Percentiles rank a stretch among this genome's conserved stretches.
These are phyloP conservation scores for Eilema griseolum DNA, from an alignment of 2,888 invertebrate species.

Conservation along the genomic window DNA sequence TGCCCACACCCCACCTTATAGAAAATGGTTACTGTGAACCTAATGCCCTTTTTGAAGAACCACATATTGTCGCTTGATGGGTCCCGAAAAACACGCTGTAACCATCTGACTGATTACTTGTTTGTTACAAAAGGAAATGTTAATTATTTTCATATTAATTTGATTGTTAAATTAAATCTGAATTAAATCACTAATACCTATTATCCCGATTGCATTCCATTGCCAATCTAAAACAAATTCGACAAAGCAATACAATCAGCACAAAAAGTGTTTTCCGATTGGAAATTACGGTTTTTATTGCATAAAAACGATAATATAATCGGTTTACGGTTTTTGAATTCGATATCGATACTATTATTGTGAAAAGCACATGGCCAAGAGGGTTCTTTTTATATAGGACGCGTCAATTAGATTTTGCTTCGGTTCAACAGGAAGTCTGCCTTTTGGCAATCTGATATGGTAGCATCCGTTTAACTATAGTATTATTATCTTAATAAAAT, in stretches of 20 bases:
- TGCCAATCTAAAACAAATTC: conserved; percentile 21
- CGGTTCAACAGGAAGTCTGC: neutral
- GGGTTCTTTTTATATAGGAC: too few relatives aligned
- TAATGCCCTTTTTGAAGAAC: too few relatives aligned
- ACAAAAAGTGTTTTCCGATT: conserved; percentile 15
- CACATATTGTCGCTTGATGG: too few relatives aligned
- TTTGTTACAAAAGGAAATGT: too few relatives aligned
- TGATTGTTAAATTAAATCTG: neutral
- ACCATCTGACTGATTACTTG: too few relatives aligned
- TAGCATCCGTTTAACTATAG: neutral
- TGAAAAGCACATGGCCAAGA: neutral
- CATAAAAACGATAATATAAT: conserved; percentile 16
- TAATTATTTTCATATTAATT: too few relatives aligned
- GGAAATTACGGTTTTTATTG: conserved; percentile 26
- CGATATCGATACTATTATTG: conserved; percentile 10
- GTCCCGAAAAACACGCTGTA: too few relatives aligned
- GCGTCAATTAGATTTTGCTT: too few relatives aligned
- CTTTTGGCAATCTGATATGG: neutral
- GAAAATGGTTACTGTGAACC: too few relatives aligned
- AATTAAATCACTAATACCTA: conserved; percentile 3
- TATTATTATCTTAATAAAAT: neutral
- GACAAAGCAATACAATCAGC: conserved; percentile 17
- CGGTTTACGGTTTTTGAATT: conserved; percentile 21
- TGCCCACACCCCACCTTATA: too few relatives aligned
- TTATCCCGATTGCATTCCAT: neutral